Conservation (phyloP, 2,113 vertebrate genomes). For the Capreolus pygargus region DNA sequence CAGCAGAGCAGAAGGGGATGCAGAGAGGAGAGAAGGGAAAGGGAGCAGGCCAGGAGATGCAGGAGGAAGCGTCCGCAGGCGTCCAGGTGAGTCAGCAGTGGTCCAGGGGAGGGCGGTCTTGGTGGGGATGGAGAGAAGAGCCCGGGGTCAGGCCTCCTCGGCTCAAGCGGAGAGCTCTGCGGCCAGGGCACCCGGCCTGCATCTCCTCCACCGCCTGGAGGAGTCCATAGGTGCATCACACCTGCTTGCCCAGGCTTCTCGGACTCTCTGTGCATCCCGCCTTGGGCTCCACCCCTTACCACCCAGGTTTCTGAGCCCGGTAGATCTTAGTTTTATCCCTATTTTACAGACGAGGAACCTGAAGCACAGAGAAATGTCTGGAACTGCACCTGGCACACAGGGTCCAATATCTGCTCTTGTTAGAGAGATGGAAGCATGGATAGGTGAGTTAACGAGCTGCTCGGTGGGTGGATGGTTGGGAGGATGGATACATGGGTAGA, state of each 20-base stretch:
- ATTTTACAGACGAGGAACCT: neutral
- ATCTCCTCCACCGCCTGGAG: neutral
- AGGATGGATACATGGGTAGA: neutral
- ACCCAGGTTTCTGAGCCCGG: neutral
- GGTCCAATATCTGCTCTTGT: neutral
- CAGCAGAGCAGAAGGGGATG: neutral
- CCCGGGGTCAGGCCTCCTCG: accelerated
- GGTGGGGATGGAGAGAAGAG: neutral
- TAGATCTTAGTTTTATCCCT: neutral
- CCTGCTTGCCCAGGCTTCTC: too few relatives aligned
- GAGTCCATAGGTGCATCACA: neutral
- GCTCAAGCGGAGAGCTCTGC: neutral
- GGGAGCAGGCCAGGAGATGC: neutral
- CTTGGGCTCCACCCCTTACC: neutral
- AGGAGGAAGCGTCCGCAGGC: neutral
- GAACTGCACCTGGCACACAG: neutral
- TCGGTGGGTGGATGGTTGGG: neutral
- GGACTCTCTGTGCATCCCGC: accelerated
- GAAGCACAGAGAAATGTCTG: neutral
- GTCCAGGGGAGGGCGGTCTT: neutral
- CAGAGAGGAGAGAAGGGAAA: neutral
- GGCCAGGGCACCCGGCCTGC: accelerated
- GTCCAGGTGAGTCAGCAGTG: too few relatives aligned
- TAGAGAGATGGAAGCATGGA: neutral
- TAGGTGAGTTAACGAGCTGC: neutral